A percentile compares a stretch with the other conserved stretches of the same genome.
Evolutionary conservation across 2,113 vertebrate species (phyloP).

Genomic region (Tetraodon nigroviridis): DNA sequence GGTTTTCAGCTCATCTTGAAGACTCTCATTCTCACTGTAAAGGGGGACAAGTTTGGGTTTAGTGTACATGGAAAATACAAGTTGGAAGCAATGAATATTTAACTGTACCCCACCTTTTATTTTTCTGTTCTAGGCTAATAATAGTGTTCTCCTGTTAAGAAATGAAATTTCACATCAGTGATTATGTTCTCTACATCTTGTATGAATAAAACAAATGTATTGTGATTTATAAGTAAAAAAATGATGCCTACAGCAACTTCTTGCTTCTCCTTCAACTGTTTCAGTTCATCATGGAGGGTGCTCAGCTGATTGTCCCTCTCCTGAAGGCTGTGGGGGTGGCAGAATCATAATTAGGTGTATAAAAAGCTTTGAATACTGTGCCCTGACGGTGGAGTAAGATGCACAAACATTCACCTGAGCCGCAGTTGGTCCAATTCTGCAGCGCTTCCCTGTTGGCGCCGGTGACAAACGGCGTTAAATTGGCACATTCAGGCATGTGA

Average conservation of each 20-base stretch:
- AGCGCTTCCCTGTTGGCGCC: slow-evolving; percentile 38
- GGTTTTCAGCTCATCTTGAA: slow-evolving; percentile 79
- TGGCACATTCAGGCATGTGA: neutral
- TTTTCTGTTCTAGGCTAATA: slow-evolving; percentile 46
- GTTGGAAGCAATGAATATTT: neutral
- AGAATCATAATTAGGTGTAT: neutral
- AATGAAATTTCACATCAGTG: slow-evolving; percentile 11
- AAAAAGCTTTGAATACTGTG: neutral
- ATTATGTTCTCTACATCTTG: neutral
- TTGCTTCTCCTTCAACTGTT: slow-evolving; percentile 53
- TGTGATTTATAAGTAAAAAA: neutral
- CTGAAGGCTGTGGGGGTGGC: slow-evolving; percentile 47
- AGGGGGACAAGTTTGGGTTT: slow-evolving; percentile 6
- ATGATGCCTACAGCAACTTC: slow-evolving; percentile 52
- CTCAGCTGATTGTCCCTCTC: slow-evolving; percentile 57
- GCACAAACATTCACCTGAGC: slow-evolving; percentile 69
- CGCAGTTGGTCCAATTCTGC: slow-evolving; percentile 75
- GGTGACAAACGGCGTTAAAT: neutral
- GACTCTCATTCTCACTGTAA: slow-evolving; percentile 72
- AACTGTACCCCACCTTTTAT: slow-evolving; percentile 44
- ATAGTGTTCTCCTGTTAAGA: slow-evolving; percentile 50
- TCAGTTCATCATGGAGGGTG: slow-evolving; percentile 57
- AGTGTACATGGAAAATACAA: neutral
- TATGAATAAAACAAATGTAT: neutral
- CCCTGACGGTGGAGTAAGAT: neutral